phyloP scores from a whole-genome alignment of 2,797 vertebrate genomes.

The Neosilurus mollespiculum region DNA sequence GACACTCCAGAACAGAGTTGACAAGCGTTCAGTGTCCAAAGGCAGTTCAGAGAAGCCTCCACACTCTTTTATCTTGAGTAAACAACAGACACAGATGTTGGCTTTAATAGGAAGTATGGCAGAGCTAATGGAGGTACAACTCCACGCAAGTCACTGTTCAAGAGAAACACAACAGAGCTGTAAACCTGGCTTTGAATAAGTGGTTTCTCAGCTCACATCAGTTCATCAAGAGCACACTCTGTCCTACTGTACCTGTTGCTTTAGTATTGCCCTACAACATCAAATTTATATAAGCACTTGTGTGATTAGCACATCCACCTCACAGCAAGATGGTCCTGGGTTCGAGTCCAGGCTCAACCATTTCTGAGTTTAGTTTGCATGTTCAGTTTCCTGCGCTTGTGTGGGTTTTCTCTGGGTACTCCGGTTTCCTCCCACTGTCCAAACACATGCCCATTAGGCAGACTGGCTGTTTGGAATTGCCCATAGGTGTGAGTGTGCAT shows the following conservation, averaged over 20 bases:
- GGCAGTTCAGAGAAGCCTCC: constrained; percentile 45
- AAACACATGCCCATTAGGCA: too few relatives aligned
- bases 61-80: constrained; percentile 51
- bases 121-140: constrained; percentile 10
- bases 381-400: too few relatives aligned
- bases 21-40: constrained; percentile 41
- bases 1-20: constrained; percentile 41
- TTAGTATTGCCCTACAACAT: constrained; percentile 16
- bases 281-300: not conserved
- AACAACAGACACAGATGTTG: constrained; percentile 35
- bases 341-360: too few relatives aligned
- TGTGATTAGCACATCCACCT: not conserved
- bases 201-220: not conserved
- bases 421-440: too few relatives aligned
- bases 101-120: constrained; percentile 6
- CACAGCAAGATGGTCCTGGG: too few relatives aligned
- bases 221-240: constrained; percentile 7
- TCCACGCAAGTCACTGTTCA: not conserved
- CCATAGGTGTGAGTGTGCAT: too few relatives aligned
- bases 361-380: too few relatives aligned
- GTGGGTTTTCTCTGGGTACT: too few relatives aligned
- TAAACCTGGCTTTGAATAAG: not conserved
- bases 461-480: too few relatives aligned
- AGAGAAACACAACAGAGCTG: constrained; percentile 1
- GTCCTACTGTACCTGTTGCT: constrained; percentile 11